Base-by-base conservation (phyloP, 2,888 invertebrate species). In the Tiphia femorata region DNA sequence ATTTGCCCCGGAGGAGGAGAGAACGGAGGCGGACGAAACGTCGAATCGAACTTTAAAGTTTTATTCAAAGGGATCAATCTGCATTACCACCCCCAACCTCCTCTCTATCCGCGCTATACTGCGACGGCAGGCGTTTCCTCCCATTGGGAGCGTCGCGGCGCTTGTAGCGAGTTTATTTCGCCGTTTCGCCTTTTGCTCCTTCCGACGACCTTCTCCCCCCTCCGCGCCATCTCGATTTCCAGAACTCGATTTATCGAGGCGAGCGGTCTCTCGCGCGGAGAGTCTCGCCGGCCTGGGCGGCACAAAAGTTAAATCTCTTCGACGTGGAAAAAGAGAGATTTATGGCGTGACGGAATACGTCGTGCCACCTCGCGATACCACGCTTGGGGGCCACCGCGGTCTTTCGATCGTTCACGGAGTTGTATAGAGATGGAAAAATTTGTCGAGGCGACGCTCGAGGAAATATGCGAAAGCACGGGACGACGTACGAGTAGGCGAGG, bases 21-120 rank as follows among this genome's bases (percentile, higher is more conserved):
- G 35, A 47, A 30, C 38, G 37, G 23, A 21, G 25, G 38, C 12
- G 1, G 19, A 17, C 3, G 19, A 47, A 64, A 42, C 48, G 37
- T 21, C 50, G 58, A 37, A 67, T 35, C 33, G 55, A n/a, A 49
- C 38, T 49, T 58, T 52, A 58, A 67, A 64, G 58, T 67, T 67
- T 64, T 49, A 59, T 64, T 56, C 61, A 55, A 67, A 30, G 33
- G 50, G 51, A 61, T 61, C 57, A 49, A 58, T 67, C 54, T n/a
- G 33, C 14, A 33, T 33, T 19, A 19, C 14, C 35, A 25, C 12
- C 10, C 14, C 16, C 21, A 44, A 20, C 7, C 19, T 8, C 48
- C 55, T 56, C 43, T 42, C 17, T 21, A 30, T 12, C 41, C 17
- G 27, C n/a, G n/a, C n/a, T n/a, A n/a, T n/a, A 33, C 6, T 33